Evolutionary conservation across 2,113 vertebrate species (phyloP).

Genomic region (Rissa tridactyla): DNA sequence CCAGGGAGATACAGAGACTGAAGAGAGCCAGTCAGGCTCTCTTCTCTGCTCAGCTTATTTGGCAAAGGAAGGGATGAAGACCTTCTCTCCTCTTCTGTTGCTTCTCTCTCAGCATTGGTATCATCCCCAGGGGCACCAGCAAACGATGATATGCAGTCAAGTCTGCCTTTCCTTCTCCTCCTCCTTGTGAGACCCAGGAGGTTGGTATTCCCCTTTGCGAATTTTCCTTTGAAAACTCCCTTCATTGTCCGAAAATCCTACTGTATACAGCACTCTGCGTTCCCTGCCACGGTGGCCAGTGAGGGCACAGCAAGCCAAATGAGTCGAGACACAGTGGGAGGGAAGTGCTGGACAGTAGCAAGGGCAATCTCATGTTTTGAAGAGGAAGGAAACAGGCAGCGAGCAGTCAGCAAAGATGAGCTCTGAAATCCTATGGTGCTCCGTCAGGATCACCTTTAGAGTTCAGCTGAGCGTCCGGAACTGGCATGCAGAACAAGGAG

Average conservation of each 20-base stretch:
- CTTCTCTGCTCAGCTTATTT: not conserved
- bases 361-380: not conserved
- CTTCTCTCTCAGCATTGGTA: not conserved
- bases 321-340: accelerated
- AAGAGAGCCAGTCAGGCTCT: not conserved
- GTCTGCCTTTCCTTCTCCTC: not conserved
- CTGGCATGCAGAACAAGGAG: not conserved
- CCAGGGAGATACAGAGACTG: not conserved
- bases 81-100: not conserved
- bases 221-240: not conserved
- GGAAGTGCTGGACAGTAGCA: not conserved
- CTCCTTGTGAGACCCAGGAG: accelerated
- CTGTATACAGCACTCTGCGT: not conserved
- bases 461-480: not conserved
- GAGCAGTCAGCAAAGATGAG: not conserved
- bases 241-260: not conserved
- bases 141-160: not conserved
- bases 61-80: not conserved
- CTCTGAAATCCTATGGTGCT: not conserved
- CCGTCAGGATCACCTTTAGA: not conserved
- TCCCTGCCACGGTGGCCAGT: not conserved
- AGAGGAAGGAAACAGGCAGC: not conserved
- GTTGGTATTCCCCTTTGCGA: not conserved
- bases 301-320: accelerated
- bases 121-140: not conserved